A percentile compares a stretch with the other conserved stretches of the same genome.
These are phyloP conservation scores for Portevinia maculata DNA, from an alignment of 2,888 invertebrate genomes.

Conservation along the genomic window DNA sequence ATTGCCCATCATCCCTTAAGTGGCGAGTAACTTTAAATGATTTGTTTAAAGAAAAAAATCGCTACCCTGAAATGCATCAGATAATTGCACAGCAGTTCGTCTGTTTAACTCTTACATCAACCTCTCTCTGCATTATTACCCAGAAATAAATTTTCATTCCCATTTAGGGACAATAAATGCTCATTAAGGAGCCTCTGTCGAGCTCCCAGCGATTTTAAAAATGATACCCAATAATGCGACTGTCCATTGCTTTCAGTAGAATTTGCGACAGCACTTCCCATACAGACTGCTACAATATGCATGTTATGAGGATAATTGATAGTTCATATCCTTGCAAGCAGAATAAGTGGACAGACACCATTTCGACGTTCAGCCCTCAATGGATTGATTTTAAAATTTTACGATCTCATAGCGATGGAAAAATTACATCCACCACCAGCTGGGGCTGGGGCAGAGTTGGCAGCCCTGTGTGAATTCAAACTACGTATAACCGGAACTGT, in stretches of 20 bases:
- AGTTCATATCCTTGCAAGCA: constrained; percentile 62
- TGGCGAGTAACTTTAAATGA: constrained; percentile 2
- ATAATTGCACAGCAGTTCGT: constrained; percentile 15
- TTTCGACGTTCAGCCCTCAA: constrained; percentile 12
- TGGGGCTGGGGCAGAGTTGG: constrained; percentile 25
- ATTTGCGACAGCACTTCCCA: constrained; percentile 25
- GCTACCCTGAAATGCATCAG: constrained; percentile 6
- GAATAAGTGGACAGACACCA: constrained; percentile 54
- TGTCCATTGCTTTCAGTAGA: neutral
- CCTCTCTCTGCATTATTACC: constrained; percentile 6
- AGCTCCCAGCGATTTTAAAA: constrained; percentile 33
- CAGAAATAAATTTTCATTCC: constrained; percentile 34
- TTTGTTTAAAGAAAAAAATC: constrained; percentile 1
- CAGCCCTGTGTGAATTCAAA: too few relatives aligned
- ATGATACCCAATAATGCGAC: constrained; percentile 22
- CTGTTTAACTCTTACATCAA: constrained; percentile 46
- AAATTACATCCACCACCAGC: constrained; percentile 20
- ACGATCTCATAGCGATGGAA: constrained; percentile 48
- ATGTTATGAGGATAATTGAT: constrained; percentile 70
- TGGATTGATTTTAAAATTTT: constrained; percentile 67
- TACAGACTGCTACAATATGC: constrained; percentile 39
- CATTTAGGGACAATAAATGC: constrained; percentile 55
- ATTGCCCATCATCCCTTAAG: constrained; percentile 20
- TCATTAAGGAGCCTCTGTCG: constrained; percentile 47
- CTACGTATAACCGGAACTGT: constrained; percentile 12